phyloP scores from a whole-genome alignment of 2,113 vertebrate species.

The Nasalis larvatus region DNA sequence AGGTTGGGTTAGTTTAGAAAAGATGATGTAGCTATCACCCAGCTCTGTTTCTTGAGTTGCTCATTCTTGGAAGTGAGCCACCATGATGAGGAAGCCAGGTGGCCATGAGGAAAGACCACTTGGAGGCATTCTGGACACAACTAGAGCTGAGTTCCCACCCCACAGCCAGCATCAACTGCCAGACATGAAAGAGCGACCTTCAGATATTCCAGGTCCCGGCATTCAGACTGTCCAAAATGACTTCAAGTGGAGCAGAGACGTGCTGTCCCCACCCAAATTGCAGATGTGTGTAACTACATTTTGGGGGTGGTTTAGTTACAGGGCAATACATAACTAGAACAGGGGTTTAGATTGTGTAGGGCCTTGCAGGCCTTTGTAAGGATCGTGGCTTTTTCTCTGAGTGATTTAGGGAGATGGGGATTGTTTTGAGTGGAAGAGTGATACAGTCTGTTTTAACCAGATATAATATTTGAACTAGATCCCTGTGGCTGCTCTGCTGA shows the following conservation, averaged over 20 bases:
- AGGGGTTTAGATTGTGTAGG: neutral
- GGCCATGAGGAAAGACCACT: neutral
- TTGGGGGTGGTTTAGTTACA: neutral
- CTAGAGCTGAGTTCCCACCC: too few species aligned
- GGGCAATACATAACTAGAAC: neutral
- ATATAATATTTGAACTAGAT: neutral
- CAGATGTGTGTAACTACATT: neutral
- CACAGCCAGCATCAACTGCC: neutral
- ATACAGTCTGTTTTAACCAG: neutral
- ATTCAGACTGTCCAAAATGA: fast-evolving
- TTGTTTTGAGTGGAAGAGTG: neutral
- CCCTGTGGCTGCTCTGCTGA: neutral
- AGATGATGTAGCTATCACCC: neutral
- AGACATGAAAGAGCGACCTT: neutral
- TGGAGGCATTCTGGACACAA: neutral
- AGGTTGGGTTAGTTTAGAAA: neutral
- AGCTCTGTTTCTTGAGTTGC: neutral
- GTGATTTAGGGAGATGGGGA: neutral
- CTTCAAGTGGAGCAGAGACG: neutral
- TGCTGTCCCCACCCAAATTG: neutral
- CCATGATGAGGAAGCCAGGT: neutral
- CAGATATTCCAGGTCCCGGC: neutral
- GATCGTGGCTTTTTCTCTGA: neutral
- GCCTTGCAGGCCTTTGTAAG: neutral
- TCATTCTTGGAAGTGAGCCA: neutral